A percentile compares a stretch with the other conserved stretches of the same genome.
Conservation (phyloP, 37 sponge, comb jelly and placozoan genomes). For the Spongilla lacustris region DNA sequence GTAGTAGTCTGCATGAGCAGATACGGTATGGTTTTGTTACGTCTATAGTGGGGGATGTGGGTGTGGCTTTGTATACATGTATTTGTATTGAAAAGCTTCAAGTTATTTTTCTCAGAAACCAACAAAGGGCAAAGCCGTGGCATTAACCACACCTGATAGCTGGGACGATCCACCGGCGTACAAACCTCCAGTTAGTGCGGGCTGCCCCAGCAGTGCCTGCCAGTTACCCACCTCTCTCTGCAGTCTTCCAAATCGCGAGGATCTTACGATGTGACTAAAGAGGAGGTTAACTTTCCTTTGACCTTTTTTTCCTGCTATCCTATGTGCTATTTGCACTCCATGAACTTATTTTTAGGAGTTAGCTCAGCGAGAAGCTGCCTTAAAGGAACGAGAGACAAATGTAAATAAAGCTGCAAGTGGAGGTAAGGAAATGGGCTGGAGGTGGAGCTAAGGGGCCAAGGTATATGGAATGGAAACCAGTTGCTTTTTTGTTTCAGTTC, state of each 20-base stretch:
- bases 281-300: neutral
- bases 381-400: slow-evolving; percentile 59
- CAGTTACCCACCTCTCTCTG: too few species aligned
- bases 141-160: neutral
- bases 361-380: slow-evolving; percentile 39
- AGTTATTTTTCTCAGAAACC: neutral
- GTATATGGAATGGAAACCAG: neutral
- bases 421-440: neutral
- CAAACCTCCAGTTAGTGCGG: too few species aligned
- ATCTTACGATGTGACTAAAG: neutral
- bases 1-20: too few species aligned
- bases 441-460: neutral
- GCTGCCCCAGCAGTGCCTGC: too few species aligned
- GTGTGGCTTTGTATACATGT: too few species aligned
- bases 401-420: slow-evolving; percentile 34
- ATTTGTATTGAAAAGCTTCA: neutral
- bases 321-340: too few species aligned
- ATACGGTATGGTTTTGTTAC: neutral
- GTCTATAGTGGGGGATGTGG: too few species aligned
- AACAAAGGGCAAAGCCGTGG: neutral
- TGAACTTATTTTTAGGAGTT: slow-evolving; percentile 72
- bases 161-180: neutral
- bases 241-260: neutral
- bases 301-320: neutral
- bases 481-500: slow-evolving; percentile 9